phyloP scores from a whole-genome alignment of 2,797 vertebrate genomes.

The Rhinatrema bivittatum region DNA sequence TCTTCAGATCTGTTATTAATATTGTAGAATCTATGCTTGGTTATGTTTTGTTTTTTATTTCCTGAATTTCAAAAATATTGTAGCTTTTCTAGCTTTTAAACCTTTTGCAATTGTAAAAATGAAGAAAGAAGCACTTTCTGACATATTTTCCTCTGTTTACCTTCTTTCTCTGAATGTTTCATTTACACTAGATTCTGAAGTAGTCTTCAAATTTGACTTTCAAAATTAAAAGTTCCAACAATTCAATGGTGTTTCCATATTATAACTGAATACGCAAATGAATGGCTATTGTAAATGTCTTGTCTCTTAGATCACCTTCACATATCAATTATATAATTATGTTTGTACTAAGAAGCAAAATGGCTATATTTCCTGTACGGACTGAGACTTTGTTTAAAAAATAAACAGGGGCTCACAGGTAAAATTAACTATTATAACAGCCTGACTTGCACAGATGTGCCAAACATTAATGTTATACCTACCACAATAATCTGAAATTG shows the following conservation, averaged over 20 bases:
- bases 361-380: neutral
- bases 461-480: too few species aligned
- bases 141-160: neutral
- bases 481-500: too few species aligned
- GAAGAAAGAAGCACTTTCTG: slow-evolving; percentile 8
- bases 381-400: neutral
- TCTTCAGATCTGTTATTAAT: neutral
- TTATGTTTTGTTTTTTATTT: slow-evolving; percentile 32
- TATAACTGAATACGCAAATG: slow-evolving; percentile 3
- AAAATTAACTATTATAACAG: too few species aligned
- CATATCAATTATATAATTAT: slow-evolving; percentile 2
- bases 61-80: slow-evolving; percentile 10
- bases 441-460: too few species aligned
- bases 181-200: neutral
- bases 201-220: neutral
- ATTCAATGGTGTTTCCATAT: slow-evolving; percentile 11
- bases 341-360: slow-evolving; percentile 7
- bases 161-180: slow-evolving; percentile 1
- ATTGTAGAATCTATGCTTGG: neutral
- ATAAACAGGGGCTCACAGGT: too few species aligned
- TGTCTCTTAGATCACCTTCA: slow-evolving; percentile 13
- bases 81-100: slow-evolving; percentile 14
- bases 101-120: slow-evolving; percentile 18
- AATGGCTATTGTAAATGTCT: slow-evolving; percentile 14
- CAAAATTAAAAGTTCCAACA: slow-evolving; percentile 15